These are phyloP conservation scores for Pseudomugil tenellus DNA, from an alignment of 2,797 vertebrate genomes.

Conservation along the genomic window DNA sequence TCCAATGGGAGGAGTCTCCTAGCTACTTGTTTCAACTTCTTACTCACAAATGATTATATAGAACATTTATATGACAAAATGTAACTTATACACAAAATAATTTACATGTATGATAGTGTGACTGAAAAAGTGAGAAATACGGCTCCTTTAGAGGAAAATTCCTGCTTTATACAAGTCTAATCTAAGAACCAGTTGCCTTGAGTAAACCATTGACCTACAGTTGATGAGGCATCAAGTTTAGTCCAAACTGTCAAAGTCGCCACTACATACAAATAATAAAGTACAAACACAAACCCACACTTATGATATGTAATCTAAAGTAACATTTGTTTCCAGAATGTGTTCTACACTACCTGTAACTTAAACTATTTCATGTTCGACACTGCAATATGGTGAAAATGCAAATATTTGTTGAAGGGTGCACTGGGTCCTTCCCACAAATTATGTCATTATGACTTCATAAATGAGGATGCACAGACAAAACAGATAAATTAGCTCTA, in stretches of 20 bases:
- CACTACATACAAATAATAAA: conserved; percentile 28
- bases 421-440: background rate
- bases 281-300: conserved; percentile 21
- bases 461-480: conserved; percentile 22
- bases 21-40: too few relatives aligned
- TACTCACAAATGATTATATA: background rate
- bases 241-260: conserved; percentile 21
- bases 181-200: conserved; percentile 24
- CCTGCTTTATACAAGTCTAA: conserved; percentile 30
- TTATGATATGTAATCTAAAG: background rate
- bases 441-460: conserved; percentile 22
- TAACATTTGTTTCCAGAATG: conserved; percentile 16
- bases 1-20: too few relatives aligned
- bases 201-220: conserved; percentile 27
- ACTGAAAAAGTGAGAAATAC: conserved; percentile 22
- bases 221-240: conserved; percentile 41
- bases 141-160: conserved; percentile 20
- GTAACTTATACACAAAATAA: background rate
- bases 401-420: background rate
- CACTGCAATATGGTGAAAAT: background rate
- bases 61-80: background rate
- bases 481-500: conserved; percentile 42
- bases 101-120: background rate
- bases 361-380: background rate
- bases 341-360: background rate